A percentile compares a stretch with the other conserved stretches of the same genome.
Conservation (phyloP, 2,888 invertebrate species). For the Tetragnatha montana region DNA sequence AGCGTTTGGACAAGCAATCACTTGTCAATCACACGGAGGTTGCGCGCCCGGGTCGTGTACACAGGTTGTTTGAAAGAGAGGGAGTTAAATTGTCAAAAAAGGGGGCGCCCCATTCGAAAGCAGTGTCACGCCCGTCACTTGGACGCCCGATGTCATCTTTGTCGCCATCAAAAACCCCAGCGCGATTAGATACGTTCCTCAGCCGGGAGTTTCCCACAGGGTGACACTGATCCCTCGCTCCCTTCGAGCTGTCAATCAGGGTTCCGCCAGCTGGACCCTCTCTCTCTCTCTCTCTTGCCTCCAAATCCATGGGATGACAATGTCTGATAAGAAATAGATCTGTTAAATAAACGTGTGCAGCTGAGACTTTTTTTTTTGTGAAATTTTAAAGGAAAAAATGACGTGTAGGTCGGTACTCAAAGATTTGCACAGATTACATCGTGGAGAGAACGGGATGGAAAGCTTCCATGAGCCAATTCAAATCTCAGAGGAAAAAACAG, state of each 20-base stretch:
- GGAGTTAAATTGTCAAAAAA: slow-evolving; percentile 21
- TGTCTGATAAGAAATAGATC: slow-evolving; percentile 35
- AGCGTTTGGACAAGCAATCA: slow-evolving; percentile 64
- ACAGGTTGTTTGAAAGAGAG: slow-evolving; percentile 21
- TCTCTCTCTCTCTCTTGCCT: slow-evolving; percentile 19
- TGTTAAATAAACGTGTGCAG: not conserved
- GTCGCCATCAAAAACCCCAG: slow-evolving; percentile 38
- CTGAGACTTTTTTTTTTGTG: no score
- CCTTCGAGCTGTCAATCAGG: slow-evolving; percentile 63
- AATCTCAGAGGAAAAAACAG: no score
- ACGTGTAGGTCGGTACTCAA: no score
- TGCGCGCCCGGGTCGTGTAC: slow-evolving; percentile 24
- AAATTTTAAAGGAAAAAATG: no score
- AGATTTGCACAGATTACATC: no score
- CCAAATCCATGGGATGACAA: slow-evolving; percentile 47
- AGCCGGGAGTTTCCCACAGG: slow-evolving; percentile 66
- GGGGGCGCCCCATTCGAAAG: slow-evolving; percentile 18
- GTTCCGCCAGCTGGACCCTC: slow-evolving; percentile 43
- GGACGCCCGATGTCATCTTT: slow-evolving; percentile 64
- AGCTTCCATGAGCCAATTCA: no score
- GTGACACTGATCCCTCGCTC: slow-evolving; percentile 64
- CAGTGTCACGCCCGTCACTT: slow-evolving; percentile 66
- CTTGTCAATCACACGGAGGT: slow-evolving; percentile 63
- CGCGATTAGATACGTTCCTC: slow-evolving; percentile 69
- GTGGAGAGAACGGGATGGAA: no score